These are phyloP conservation scores for Grus americana DNA, from an alignment of 2,113 vertebrate species.

Conservation along the genomic window DNA sequence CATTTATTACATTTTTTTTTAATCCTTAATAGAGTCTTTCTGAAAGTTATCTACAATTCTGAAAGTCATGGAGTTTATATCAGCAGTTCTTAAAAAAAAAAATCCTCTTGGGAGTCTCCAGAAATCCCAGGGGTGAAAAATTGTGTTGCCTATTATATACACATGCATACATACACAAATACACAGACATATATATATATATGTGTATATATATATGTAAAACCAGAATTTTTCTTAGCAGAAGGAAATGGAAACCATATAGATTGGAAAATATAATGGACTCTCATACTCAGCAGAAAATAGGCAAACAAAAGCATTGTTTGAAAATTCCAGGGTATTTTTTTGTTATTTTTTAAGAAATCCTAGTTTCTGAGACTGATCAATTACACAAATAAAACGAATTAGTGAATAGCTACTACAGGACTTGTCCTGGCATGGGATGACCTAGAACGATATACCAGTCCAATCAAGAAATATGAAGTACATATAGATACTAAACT, in stretches of 20 bases:
- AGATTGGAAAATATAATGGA: background rate
- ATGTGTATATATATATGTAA: background rate
- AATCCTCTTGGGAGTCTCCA: background rate
- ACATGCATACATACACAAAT: background rate
- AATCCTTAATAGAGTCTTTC: background rate
- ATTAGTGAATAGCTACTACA: background rate
- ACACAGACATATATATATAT: background rate
- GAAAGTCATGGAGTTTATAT: background rate
- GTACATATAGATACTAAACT: background rate
- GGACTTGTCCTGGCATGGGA: background rate
- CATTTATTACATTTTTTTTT: background rate
- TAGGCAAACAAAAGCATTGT: background rate
- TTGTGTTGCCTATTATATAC: background rate
- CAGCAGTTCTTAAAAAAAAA: background rate
- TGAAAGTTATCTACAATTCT: background rate
- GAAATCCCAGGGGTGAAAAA: background rate
- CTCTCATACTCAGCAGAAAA: background rate
- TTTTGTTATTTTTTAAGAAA: background rate
- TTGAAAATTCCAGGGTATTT: background rate
- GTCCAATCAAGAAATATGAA: background rate
- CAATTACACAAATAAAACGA: background rate
- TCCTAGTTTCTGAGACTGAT: background rate
- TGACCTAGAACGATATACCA: background rate
- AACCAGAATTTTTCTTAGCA: background rate
- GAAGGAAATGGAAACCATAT: background rate